phyloP scores from a whole-genome alignment of 2,113 vertebrate genomes.

The Equus quagga region DNA sequence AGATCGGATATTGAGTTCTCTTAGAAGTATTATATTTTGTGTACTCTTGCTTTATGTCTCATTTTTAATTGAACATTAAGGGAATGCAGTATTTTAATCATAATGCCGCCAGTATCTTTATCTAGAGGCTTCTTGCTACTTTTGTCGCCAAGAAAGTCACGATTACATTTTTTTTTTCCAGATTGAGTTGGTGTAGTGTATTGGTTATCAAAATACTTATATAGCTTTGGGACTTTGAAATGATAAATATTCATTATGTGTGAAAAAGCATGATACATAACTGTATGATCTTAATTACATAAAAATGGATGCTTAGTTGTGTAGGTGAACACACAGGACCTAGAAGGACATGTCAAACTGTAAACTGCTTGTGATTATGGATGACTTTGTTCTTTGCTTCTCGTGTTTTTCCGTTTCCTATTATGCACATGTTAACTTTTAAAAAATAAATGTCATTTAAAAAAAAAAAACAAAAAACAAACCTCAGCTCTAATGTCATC shows the following conservation, averaged over 20 bases:
- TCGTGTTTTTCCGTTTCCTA: constrained; percentile 59
- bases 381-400: constrained; percentile 55
- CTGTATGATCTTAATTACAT: neutral
- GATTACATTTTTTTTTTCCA: constrained; percentile 38
- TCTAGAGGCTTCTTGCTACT: constrained; percentile 58
- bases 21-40: neutral
- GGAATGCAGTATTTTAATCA: constrained; percentile 39
- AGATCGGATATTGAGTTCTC: neutral
- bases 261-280: constrained; percentile 46
- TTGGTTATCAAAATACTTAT: constrained; percentile 43
- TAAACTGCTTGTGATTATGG: constrained; percentile 50
- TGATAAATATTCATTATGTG: constrained; percentile 58
- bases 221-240: constrained; percentile 45
- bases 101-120: constrained; percentile 56
- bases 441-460: constrained; percentile 60
- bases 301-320: neutral
- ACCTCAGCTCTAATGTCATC: neutral
- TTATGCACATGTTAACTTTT: constrained; percentile 61
- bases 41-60: constrained; percentile 33
- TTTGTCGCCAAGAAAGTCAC: constrained; percentile 22
- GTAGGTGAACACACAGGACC: neutral
- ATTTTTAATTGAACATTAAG: constrained; percentile 54
- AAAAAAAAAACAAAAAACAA: neutral
- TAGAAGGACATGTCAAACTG: neutral
- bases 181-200: constrained; percentile 27